phyloP scores from a whole-genome alignment of 2,888 invertebrate genomes.

The Onchidella celtica region DNA sequence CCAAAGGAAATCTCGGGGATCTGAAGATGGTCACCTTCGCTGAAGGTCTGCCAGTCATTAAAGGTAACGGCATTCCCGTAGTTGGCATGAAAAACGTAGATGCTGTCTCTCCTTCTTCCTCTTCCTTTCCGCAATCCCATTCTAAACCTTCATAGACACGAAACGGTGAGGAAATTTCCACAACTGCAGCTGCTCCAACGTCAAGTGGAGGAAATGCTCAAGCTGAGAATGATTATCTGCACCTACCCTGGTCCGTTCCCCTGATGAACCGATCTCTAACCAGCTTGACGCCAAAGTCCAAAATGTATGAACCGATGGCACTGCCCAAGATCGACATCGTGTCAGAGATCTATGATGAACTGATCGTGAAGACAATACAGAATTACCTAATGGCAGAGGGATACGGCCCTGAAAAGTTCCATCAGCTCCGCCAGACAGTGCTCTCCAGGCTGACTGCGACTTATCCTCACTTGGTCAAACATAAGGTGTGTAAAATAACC shows the following conservation, averaged over 20 bases:
- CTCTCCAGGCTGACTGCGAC: constrained; percentile 38
- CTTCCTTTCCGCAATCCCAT: not conserved
- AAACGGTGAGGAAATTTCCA: too few species aligned
- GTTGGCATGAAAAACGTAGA: not conserved
- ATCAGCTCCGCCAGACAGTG: constrained; percentile 29
- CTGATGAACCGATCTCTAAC: constrained; percentile 30
- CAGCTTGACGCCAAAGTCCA: constrained; percentile 29
- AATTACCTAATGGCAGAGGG: constrained; percentile 57
- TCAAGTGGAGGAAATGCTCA: not conserved
- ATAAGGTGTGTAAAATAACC: constrained; percentile 27
- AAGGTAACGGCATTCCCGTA: constrained; percentile 39
- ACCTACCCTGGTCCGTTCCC: constrained; percentile 42
- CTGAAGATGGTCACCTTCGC: constrained; percentile 39
- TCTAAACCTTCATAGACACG: not conserved
- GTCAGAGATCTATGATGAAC: constrained; percentile 67
- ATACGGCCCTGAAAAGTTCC: constrained; percentile 36
- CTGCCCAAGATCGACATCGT: constrained; percentile 71
- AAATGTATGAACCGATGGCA: constrained; percentile 50
- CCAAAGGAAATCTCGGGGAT: not conserved
- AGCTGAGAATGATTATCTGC: not conserved
- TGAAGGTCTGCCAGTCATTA: constrained; percentile 39
- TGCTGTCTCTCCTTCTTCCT: not conserved
- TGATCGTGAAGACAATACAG: constrained; percentile 68
- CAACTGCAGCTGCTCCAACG: not conserved
- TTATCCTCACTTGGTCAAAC: constrained; percentile 41